phyloP scores from a whole-genome alignment of 2,888 invertebrate species.

The Orthosia cruda region DNA sequence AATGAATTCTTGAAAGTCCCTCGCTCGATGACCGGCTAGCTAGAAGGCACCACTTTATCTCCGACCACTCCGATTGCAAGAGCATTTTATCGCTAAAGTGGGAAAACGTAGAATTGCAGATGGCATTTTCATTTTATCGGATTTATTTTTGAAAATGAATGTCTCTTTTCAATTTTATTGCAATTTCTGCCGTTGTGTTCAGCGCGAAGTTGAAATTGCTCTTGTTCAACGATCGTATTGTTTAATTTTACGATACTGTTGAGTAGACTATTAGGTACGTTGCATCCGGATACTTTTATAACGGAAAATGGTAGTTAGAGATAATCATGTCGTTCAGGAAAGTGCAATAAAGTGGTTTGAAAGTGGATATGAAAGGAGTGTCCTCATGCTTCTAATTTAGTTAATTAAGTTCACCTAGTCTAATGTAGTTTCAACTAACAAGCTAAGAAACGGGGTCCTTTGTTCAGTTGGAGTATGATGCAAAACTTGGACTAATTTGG shows the following conservation, averaged over 20 bases:
- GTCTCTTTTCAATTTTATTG: conserved; percentile 52
- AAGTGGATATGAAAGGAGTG: conserved; percentile 32
- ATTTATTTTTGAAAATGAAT: conserved; percentile 63
- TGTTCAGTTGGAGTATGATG: conserved; percentile 27
- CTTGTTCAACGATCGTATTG: conserved; percentile 30
- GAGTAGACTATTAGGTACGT: conserved; percentile 18
- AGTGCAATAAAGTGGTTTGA: conserved; percentile 25
- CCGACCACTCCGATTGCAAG: conserved; percentile 59
- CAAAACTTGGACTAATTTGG: conserved; percentile 18
- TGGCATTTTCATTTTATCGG: conserved; percentile 60
- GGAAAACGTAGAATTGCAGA: conserved; percentile 61
- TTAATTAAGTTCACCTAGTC: conserved; percentile 24
- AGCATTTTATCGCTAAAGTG: conserved; percentile 62
- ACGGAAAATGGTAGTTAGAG: conserved; percentile 48
- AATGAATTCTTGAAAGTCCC: conserved; percentile 78
- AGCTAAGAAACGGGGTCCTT: background rate
- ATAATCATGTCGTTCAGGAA: conserved; percentile 41
- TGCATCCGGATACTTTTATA: conserved; percentile 41
- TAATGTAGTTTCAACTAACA: conserved; percentile 13
- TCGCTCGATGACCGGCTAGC: conserved; percentile 63
- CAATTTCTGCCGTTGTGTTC: conserved; percentile 37
- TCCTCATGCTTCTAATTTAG: conserved; percentile 39
- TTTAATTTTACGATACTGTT: conserved; percentile 41
- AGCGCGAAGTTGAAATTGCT: conserved; percentile 20
- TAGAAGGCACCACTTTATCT: conserved; percentile 51